A percentile compares a stretch with the other conserved stretches of the same genome.
Conservation (phyloP, 2,797 vertebrate species). For the Enteromius argenteus region DNA sequence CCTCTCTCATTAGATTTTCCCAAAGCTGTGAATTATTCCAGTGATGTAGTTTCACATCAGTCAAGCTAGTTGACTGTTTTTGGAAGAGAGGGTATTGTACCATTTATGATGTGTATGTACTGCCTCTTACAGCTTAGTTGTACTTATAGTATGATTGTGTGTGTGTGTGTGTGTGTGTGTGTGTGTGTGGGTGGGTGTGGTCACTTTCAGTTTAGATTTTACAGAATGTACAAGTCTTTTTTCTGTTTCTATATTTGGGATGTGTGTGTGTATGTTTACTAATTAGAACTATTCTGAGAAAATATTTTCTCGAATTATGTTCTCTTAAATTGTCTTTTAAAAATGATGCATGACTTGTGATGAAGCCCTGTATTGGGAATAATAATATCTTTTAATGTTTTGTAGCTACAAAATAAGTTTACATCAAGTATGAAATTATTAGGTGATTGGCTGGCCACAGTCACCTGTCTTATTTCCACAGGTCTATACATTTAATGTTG, state of each 20-base stretch:
- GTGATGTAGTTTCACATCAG: neutral
- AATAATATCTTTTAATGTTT: neutral
- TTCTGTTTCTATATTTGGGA: neutral
- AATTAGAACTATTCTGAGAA: neutral
- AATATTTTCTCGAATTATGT: neutral
- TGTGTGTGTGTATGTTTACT: conserved; percentile 20
- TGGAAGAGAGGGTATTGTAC: neutral
- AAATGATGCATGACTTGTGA: neutral
- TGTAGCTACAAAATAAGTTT: conserved; percentile 31
- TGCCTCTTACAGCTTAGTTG: neutral
- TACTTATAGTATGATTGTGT: neutral
- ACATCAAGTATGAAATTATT: conserved; percentile 35
- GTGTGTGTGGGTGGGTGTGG: neutral
- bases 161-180: neutral
- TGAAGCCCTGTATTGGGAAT: conserved; percentile 8
- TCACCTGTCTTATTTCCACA: conserved; percentile 61
- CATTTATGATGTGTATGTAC: neutral
- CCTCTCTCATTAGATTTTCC: neutral
- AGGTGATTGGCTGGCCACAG: conserved; percentile 75
- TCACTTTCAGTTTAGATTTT: neutral
- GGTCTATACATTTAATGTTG: neutral
- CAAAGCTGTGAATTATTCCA: conserved; percentile 38
- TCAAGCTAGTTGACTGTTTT: neutral
- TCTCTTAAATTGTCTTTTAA: neutral
- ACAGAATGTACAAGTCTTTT: neutral